These are phyloP conservation scores for Phoxinus dragarum DNA, from an alignment of 2,797 vertebrate genomes.

Conservation along the genomic window DNA sequence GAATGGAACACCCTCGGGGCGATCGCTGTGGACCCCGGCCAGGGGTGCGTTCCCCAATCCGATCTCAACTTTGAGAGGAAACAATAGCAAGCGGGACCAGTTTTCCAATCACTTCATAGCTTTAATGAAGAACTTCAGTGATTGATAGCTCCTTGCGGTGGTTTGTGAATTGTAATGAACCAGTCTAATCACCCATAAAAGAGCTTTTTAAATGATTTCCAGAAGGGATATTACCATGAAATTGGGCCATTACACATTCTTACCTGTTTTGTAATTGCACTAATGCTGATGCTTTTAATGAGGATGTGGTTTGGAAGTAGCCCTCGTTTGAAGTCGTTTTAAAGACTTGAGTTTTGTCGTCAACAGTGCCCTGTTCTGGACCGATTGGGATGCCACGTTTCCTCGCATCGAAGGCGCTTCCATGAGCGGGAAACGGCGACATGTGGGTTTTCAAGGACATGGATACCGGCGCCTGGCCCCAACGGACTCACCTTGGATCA, in stretches of 20 bases:
- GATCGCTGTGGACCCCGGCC: slow-evolving; percentile 87
- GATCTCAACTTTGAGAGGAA: neutral
- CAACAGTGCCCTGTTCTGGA: slow-evolving; percentile 88
- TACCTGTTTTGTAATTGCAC: slow-evolving; percentile 33
- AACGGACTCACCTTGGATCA: slow-evolving; percentile 89
- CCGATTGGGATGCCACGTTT: slow-evolving; percentile 89
- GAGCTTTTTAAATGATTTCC: slow-evolving; percentile 47
- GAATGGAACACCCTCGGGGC: slow-evolving; percentile 89
- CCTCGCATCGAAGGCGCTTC: slow-evolving; percentile 88
- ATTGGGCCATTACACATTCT: slow-evolving; percentile 33
- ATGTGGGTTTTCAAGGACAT: slow-evolving; percentile 87
- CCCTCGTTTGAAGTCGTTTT: slow-evolving; percentile 23
- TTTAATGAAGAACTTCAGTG: slow-evolving; percentile 31
- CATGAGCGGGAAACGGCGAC: slow-evolving; percentile 85
- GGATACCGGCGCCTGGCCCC: slow-evolving; percentile 89
- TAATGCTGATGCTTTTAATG: slow-evolving; percentile 37
- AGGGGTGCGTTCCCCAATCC: slow-evolving; percentile 73
- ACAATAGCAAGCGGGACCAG: neutral
- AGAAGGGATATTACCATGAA: slow-evolving; percentile 38
- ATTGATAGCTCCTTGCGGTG: slow-evolving; percentile 17
- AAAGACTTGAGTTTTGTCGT: slow-evolving; percentile 26
- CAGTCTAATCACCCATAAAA: slow-evolving; percentile 45
- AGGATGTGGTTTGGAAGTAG: slow-evolving; percentile 17
- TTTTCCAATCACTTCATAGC: slow-evolving; percentile 11
- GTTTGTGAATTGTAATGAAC: slow-evolving; percentile 35